Percentiles rank a stretch among this genome's conserved stretches.
These are phyloP conservation scores for Acrocephalus scirpaceus DNA, from an alignment of 2,797 vertebrate species.

Conservation along the genomic window DNA sequence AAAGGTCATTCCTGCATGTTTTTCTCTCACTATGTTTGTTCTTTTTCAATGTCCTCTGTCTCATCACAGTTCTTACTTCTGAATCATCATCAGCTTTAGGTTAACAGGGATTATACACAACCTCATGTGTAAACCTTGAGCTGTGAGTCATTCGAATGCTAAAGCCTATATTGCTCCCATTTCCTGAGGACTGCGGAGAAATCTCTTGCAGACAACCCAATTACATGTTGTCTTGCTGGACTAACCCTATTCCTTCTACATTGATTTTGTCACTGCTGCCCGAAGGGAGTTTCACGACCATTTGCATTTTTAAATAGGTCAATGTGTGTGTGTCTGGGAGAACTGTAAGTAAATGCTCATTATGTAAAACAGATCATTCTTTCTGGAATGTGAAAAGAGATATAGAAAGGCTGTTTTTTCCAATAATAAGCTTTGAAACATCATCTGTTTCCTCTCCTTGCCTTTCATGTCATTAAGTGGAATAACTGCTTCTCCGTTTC, in stretches of 20 bases:
- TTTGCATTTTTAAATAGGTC: conserved; percentile 56
- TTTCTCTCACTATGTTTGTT: background rate
- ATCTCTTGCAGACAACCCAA: background rate
- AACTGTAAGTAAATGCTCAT: conserved; percentile 8
- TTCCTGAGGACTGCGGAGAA: background rate
- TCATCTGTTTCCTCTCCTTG: conserved; percentile 24
- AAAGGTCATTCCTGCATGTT: background rate
- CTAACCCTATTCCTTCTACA: conserved; percentile 40
- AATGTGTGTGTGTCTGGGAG: background rate
- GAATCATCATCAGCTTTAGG: conserved; percentile 15
- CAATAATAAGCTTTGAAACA: conserved; percentile 17
- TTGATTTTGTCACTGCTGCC: conserved; percentile 22
- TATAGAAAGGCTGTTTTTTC: background rate
- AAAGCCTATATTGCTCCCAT: background rate
- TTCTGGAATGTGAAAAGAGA: background rate
- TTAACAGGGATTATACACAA: conserved; percentile 22
- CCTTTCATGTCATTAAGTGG: conserved; percentile 22
- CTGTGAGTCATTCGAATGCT: background rate
- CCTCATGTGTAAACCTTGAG: conserved; percentile 15
- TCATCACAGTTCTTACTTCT: background rate
- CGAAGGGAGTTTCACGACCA: background rate
- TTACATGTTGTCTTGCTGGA: conserved; percentile 4
- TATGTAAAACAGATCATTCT: background rate
- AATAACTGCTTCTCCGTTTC: conserved; percentile 11
- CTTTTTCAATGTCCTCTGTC: background rate